Base-by-base conservation (phyloP, 1,140 invertebrate genomes). In the Cataglyphis hispanica region DNA sequence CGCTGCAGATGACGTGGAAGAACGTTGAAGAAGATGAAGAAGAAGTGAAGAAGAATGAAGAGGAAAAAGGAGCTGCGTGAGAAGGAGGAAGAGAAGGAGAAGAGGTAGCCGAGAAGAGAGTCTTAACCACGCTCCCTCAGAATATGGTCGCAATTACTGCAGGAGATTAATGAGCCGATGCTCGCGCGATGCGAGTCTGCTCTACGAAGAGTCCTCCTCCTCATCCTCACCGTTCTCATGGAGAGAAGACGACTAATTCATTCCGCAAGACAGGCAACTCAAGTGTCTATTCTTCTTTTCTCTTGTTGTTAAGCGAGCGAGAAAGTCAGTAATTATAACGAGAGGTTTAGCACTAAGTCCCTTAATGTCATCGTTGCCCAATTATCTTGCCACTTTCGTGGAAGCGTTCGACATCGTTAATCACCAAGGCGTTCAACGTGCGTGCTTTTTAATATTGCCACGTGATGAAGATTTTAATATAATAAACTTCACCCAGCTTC, bases 101-200 rank as follows among this genome's bases (percentile, higher is more conserved):
- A 87, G 76, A 84, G 64, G 64, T 72, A 77, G 88, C 43, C 37
- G 83, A 77, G 83, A 80, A 87, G 87, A 84, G 83, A 86, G 87
- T 88, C 89, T 91, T 91, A 89, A 88, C 85, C 86, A 89, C 81
- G 85, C 88, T 91, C 90, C 84, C 87, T 92, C 74, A 86, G 92
- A 91, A 92, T 93, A 93, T 92, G 91, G 92, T 93, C 90, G 92
- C 92, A 93, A 93, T 93, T 93, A 93, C 92, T 83, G 84, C 89
- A 63, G 86, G 93, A 93, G 93, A 93, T 93, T 93, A 93, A 93
- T 93, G 92, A 93, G 91, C 89, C 92, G 92, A 93, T 93, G 91
- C 91, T 91, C 87, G 89, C 89, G 85, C 90, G 84, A 90, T 91
- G 89, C 89, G 89, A 88, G 89, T 88, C 88, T 85, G 83, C 83